A percentile compares a stretch with the other conserved stretches of the same genome.
phyloP scores from a whole-genome alignment of 2,888 invertebrate genomes.

The Zygothrica quintamaculata region DNA sequence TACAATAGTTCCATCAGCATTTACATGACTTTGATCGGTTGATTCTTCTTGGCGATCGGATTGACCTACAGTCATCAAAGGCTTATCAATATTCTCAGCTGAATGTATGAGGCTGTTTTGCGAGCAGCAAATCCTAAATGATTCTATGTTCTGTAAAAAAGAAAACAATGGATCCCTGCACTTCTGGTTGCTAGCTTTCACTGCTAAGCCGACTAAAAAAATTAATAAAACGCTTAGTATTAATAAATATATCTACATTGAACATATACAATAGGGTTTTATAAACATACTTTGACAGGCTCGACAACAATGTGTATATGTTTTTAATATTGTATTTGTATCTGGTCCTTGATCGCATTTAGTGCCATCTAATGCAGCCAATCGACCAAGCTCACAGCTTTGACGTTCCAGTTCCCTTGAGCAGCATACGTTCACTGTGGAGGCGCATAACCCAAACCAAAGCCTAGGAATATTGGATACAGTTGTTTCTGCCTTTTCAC shows the following conservation, averaged over 20 bases:
- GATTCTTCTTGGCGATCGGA: slow-evolving; percentile 1
- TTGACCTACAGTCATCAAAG: background rate
- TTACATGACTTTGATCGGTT: slow-evolving; percentile 12
- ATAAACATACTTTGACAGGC: slow-evolving; percentile 85
- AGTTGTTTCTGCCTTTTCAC: slow-evolving; percentile 85
- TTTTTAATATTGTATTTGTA: slow-evolving; percentile 67
- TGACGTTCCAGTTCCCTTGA: slow-evolving; percentile 85
- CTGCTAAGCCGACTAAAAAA: slow-evolving; percentile 86
- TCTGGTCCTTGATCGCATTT: slow-evolving; percentile 75
- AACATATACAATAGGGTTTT: too few species aligned
- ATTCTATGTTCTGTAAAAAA: slow-evolving; percentile 85
- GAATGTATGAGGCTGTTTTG: slow-evolving; percentile 32
- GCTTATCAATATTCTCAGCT: slow-evolving; percentile 1
- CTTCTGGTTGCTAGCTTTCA: slow-evolving; percentile 85
- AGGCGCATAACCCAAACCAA: slow-evolving; percentile 87
- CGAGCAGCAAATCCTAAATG: slow-evolving; percentile 87
- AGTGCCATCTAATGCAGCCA: slow-evolving; percentile 77
- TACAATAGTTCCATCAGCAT: slow-evolving; percentile 65
- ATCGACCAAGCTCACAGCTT: slow-evolving; percentile 81
- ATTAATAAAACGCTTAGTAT: too few species aligned
- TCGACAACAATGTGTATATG: slow-evolving; percentile 87
- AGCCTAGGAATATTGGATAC: slow-evolving; percentile 86
- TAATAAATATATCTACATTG: too few species aligned
- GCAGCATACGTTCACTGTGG: slow-evolving; percentile 88
- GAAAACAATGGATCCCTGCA: slow-evolving; percentile 86